A percentile compares a stretch with the other conserved stretches of the same genome.
Conservation (phyloP, 37 sponge, comb jelly and placozoan genomes). For the Crambe crambe region DNA sequence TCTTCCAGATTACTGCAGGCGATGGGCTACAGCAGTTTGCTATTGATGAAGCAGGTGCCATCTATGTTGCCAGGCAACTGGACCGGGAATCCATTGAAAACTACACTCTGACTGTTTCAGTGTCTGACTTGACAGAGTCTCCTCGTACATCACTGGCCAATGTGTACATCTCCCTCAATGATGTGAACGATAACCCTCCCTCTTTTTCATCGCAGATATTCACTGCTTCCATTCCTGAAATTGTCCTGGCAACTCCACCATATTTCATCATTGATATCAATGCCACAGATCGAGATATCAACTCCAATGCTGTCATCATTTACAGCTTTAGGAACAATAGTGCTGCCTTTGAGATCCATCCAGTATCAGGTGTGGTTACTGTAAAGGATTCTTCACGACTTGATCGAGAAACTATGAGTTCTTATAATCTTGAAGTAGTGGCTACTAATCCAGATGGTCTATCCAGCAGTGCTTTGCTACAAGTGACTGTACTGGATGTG, state of each 20-base stretch:
- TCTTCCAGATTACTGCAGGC: constrained; percentile 16
- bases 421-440: neutral
- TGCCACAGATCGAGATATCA: constrained; percentile 52
- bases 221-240: constrained; percentile 25
- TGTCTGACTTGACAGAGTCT: constrained; percentile 15
- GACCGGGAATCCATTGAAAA: constrained; percentile 56
- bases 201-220: constrained; percentile 13
- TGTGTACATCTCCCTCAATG: constrained; percentile 22
- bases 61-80: constrained; percentile 34
- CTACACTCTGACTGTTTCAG: constrained; percentile 18
- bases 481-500: constrained; percentile 31
- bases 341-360: constrained; percentile 42
- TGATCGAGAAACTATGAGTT: constrained; percentile 19
- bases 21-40: neutral
- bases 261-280: constrained; percentile 16
- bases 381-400: constrained; percentile 17
- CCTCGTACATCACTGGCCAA: neutral
- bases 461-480: constrained; percentile 7
- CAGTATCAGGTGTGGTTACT: constrained; percentile 38
- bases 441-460: neutral
- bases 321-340: neutral
- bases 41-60: constrained; percentile 21
- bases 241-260: neutral
- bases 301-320: constrained; percentile 30
- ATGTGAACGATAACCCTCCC: constrained; percentile 68